Evolutionary conservation across 37 sponge, comb jelly and placozoan genomes (phyloP).

Genomic region (Oscarella lobularis): DNA sequence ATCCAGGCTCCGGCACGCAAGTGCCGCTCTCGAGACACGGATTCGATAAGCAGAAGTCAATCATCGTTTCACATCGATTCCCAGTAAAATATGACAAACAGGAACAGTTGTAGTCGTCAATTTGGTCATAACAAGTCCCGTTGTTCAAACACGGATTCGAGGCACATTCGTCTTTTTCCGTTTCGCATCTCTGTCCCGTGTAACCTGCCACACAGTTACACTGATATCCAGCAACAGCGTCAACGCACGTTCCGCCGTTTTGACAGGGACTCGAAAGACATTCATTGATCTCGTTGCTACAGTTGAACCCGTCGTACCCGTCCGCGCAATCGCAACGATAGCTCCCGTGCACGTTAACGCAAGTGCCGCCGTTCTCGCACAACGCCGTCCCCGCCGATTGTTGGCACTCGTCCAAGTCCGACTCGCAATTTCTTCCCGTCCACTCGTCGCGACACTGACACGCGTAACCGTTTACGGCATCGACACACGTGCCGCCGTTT

Average conservation of each 20-base stretch:
- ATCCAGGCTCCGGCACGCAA: not conserved
- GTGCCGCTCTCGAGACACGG: no score
- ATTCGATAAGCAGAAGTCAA: no score
- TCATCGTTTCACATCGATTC: not conserved
- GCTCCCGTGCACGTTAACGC: not conserved
- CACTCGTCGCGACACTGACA: not conserved
- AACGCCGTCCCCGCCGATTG: not conserved
- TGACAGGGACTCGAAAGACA: not conserved
- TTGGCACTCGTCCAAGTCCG: not conserved
- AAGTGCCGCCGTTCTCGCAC: not conserved
- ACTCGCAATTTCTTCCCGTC: not conserved
- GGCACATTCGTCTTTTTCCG: not conserved
- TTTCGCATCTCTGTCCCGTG: not conserved
- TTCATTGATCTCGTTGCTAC: not conserved
- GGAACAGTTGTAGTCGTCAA: not conserved
- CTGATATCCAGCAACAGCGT: not conserved
- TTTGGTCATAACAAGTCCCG: not conserved
- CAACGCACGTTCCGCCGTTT: not conserved
- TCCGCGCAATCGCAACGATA: not conserved
- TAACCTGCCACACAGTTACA: not conserved
- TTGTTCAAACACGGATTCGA: not conserved
- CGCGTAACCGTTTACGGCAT: not conserved
- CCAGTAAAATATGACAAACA: not conserved
- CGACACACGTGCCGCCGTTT: not conserved
- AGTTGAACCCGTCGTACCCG: not conserved